phyloP scores from a whole-genome alignment of 2,888 invertebrate species.

The Drosophila affinis region DNA sequence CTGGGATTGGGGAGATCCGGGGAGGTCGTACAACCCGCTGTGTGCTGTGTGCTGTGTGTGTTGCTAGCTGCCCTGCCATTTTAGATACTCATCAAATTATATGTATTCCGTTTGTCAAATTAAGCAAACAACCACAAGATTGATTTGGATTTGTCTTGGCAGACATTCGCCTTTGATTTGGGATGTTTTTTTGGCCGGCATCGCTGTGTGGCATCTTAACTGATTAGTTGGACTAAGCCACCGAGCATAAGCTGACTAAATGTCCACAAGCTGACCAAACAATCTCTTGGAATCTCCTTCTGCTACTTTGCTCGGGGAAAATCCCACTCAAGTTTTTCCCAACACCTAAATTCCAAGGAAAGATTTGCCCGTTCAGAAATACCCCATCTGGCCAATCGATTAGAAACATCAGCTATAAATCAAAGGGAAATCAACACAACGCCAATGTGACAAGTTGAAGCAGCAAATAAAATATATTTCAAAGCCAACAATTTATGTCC shows the following conservation, averaged over 20 bases:
- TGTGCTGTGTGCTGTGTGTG: conserved; percentile 19
- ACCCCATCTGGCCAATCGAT: not conserved
- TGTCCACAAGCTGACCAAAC: conserved; percentile 38
- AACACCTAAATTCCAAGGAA: not conserved
- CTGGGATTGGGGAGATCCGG: not conserved
- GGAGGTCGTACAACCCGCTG: conserved; percentile 40
- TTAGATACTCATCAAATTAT: conserved; percentile 77
- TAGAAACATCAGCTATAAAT: conserved; percentile 4
- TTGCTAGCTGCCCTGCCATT: conserved; percentile 60
- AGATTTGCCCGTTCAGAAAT: not conserved
- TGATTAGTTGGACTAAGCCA: conserved; percentile 52
- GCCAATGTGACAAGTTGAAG: conserved; percentile 15
- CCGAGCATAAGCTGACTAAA: conserved; percentile 35
- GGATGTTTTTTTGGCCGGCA: conserved; percentile 4
- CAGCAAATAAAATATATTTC: conserved; percentile 3
- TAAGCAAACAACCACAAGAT: conserved; percentile 76
- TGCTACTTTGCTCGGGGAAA: not conserved
- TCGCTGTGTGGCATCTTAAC: conserved; percentile 24
- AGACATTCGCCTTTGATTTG: conserved; percentile 30
- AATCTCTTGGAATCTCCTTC: conserved; percentile 4
- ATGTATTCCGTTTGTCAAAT: conserved; percentile 76
- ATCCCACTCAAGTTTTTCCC: not conserved
- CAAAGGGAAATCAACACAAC: conserved; percentile 21
- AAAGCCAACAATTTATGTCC: conserved; percentile 1
- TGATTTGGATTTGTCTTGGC: conserved; percentile 61